Evolutionary conservation across 2,797 vertebrate species (phyloP), one percentile per base, ranked within the genome.

Genomic region (Enteromius radiatus): DNA sequence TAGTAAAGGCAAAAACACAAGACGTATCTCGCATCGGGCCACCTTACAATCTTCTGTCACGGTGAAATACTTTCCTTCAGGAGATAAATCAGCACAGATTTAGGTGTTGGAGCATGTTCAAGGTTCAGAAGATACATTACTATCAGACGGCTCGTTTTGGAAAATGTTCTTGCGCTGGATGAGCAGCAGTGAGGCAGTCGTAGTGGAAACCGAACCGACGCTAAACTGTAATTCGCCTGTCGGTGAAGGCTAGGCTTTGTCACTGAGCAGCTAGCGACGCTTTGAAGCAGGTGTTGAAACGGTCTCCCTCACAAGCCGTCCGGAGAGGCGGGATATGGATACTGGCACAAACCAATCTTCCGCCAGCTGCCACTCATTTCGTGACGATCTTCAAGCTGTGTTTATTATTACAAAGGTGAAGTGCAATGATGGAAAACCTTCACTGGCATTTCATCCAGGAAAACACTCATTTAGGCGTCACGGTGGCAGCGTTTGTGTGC

Each of bases 91-190:
- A 82, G 63, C 26, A 14, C 73, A 87, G 47, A 28, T 49, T 84
- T 82, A 43, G 65, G 64, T 61, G 75, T 73, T 84, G 79, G 76
- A 84, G 49, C 59, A 73, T 12, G 49, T 74, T 75, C 75, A 85
- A 41, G 38, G 75, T 63, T 75, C 71, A 84, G 77, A 88, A 64
- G 45, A 82, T 85, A 79, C 82, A 84, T 76, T 45, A 31, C 49
- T 76, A 79, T 84, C 79, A 81, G 71, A 54, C 36, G 38, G 69
- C 54, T 82, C 65, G 80, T 68, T 28, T 83, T 49, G 73, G 78
- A 78, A 26, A 52, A 21, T 69, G 45, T 67, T 54, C 77, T 78
- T 49, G 71, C 71, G 26, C 43, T 82, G 64, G 71, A 65, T 56
- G 41, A 63, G 31, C 3, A 2, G 19, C 1, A 33, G 36, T 56